These are phyloP conservation scores for Ectemnius cavifrons DNA, from an alignment of 2,888 invertebrate species.

Conservation along the genomic window DNA sequence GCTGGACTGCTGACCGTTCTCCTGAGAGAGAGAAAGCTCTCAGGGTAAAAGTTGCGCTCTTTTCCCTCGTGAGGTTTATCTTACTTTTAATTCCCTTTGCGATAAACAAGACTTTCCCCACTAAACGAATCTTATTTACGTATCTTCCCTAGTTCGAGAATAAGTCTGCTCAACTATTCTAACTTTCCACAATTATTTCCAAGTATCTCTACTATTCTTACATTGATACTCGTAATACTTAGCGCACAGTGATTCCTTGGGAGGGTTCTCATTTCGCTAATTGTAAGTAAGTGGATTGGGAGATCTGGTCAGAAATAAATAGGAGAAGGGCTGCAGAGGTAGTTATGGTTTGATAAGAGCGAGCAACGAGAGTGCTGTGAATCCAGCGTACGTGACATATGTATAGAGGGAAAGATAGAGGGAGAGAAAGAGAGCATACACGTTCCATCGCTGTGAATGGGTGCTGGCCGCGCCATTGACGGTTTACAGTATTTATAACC, in stretches of 20 bases:
- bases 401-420: too few relatives aligned
- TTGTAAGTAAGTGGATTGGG: too few relatives aligned
- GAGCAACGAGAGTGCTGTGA: conserved; percentile 15
- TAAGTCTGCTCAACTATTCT: too few relatives aligned
- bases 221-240: too few relatives aligned
- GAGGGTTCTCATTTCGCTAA: too few relatives aligned
- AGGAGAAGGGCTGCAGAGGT: background rate
- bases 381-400: background rate
- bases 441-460: conserved; percentile 57
- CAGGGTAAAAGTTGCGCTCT: background rate
- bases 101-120: background rate
- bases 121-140: too few relatives aligned
- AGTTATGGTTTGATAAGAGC: conserved; percentile 27
- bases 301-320: background rate
- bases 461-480: conserved; percentile 66
- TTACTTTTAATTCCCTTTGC: background rate
- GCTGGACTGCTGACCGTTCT: too few relatives aligned
- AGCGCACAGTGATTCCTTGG: too few relatives aligned
- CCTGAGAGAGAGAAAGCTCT: background rate
- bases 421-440: conserved; percentile 1
- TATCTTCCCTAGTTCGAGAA: too few relatives aligned
- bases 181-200: too few relatives aligned
- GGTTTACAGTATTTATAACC: conserved; percentile 68
- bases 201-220: too few relatives aligned
- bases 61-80: background rate